Evolutionary conservation across 1,140 invertebrate species (phyloP).

Genomic region (Trichoplusia ni): DNA sequence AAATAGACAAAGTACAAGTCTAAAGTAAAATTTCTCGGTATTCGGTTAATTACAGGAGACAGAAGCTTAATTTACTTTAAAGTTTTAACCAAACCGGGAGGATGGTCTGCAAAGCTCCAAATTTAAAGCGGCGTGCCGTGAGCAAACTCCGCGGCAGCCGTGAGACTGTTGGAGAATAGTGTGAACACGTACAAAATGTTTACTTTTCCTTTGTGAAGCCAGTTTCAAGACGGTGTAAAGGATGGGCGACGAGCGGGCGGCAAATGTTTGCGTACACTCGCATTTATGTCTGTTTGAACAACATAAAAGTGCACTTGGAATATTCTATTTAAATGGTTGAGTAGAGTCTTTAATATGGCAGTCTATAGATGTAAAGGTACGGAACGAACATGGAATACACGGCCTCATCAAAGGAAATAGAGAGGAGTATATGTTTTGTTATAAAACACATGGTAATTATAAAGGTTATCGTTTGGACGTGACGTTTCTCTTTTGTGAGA

Average conservation of each 20-base stretch:
- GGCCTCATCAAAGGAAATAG: too few species aligned
- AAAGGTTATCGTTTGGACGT: too few species aligned
- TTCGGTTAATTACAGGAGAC: constrained; percentile 20
- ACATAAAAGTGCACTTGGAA: constrained; percentile 11
- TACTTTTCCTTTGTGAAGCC: constrained; percentile 40
- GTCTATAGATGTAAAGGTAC: too few species aligned
- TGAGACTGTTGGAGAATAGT: constrained; percentile 39
- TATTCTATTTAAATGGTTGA: background rate
- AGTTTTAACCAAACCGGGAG: constrained; percentile 3
- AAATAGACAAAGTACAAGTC: background rate
- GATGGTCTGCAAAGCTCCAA: constrained; percentile 28
- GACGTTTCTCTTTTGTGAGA: background rate
- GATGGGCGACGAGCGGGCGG: background rate
- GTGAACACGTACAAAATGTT: constrained; percentile 49
- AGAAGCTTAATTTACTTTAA: constrained; percentile 26
- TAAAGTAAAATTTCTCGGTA: background rate
- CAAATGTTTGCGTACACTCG: constrained; percentile 3
- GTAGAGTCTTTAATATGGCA: too few species aligned
- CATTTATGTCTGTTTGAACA: constrained; percentile 16
- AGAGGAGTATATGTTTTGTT: too few species aligned
- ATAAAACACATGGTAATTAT: too few species aligned
- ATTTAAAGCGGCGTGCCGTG: constrained; percentile 26
- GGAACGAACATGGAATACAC: too few species aligned
- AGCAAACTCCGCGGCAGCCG: constrained; percentile 38
- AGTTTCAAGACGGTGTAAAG: constrained; percentile 24